Base-by-base conservation (phyloP, 2,888 invertebrate species). In the Nomada ferruginata region DNA sequence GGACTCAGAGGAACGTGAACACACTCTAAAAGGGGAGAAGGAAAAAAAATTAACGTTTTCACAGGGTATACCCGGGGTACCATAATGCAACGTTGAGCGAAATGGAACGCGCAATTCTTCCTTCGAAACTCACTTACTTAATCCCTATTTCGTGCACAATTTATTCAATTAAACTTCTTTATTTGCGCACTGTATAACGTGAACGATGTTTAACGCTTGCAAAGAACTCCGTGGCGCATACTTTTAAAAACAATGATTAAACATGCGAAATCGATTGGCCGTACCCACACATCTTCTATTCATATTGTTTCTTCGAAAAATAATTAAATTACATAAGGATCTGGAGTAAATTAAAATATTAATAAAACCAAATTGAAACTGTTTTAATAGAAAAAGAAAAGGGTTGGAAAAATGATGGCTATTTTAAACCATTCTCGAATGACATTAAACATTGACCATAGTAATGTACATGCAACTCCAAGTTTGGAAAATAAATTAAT, bases 141-240 rank as follows among this genome's bases (percentile, higher is more conserved):
- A 71, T 57, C 53, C 44, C 53, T 42, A 15, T 59, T 47, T 60
- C 42, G 11, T 13, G 13, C 20, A 57, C 63, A 63, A 61, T 75
- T 44, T 73, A 65, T 73, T 65, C 50, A 73, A 66, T 74, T 52
- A 53, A 74, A 74, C 66, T 53, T 66, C 44, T 42, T 73, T 64
- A 76, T 72, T 76, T 73, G 59, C 59, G 64, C 76, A 76, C 64
- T 59, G 64, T 59, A 73, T 64, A 59, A 42, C 61, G 13, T 36
- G 52, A 75, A 55, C 42, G 47, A 36, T 13, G 50, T 75, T 75
- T 53, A 60, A 64, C 57, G 57, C 23, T 23, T 18, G 20, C 29
- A 52, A 26, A 72, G 47, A 53, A 20, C 44, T 66, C 10, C 18
- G 36, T 10, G 23, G 26, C 10, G 20, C 23, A 64, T 23, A 26